Evolutionary conservation across 2,888 invertebrate genomes (phyloP).

Genomic region (Amblyteles armatorius): DNA sequence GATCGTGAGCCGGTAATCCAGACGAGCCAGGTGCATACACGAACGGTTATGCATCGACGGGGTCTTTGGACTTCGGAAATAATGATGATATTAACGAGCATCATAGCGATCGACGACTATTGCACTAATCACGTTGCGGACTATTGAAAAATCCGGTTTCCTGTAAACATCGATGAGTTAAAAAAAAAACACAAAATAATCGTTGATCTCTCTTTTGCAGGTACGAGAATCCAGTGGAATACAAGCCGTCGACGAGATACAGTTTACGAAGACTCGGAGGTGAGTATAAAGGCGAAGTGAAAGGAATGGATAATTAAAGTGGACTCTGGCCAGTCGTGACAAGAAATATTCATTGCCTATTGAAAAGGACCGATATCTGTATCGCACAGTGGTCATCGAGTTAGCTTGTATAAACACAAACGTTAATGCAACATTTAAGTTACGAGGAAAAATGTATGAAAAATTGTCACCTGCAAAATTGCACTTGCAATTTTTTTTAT

Average conservation of each 20-base stretch:
- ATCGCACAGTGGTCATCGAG: not conserved
- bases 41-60: not conserved
- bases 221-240: slow-evolving; percentile 76
- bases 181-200: not conserved
- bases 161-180: not conserved
- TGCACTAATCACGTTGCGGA: not conserved
- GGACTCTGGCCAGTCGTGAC: not conserved
- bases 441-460: too few relatives aligned
- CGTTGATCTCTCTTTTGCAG: slow-evolving; percentile 68
- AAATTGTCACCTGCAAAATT: too few relatives aligned
- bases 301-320: not conserved
- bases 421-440: too few relatives aligned
- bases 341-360: not conserved
- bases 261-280: slow-evolving; percentile 69
- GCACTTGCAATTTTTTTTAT: too few relatives aligned
- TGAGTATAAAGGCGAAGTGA: slow-evolving; percentile 47
- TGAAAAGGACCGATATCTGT: not conserved
- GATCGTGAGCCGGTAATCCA: slow-evolving; percentile 15
- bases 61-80: not conserved
- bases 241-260: slow-evolving; percentile 74
- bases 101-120: not conserved
- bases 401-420: not conserved
- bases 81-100: not conserved
- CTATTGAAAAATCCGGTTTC: not conserved
- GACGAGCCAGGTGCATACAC: not conserved